Evolutionary conservation across 2,888 invertebrate genomes (phyloP), one percentile per base, ranked within the genome.

Genomic region (Temnothorax ravouxi): DNA sequence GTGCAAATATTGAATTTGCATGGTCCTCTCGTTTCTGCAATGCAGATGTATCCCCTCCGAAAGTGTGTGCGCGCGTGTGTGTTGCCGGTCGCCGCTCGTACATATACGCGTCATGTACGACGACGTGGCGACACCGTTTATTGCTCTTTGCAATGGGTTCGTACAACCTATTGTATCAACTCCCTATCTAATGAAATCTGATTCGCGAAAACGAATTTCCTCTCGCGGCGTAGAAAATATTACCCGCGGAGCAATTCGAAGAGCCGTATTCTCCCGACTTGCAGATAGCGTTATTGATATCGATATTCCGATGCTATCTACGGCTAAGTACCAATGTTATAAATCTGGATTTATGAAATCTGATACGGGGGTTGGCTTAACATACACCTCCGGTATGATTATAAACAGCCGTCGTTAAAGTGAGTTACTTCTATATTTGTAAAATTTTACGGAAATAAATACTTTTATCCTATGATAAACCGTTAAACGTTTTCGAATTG

Each of bases 1-100:
- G 83, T 67, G 81, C 90, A 90, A 90, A 90, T 89, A 90, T 90
- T 89, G 90, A 90, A 90, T 90, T 90, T 90, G 87, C 90, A 89
- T 84, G 89, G 90, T 75, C 87, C 85, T 89, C 89, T 90, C 88
- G 89, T 89, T 90, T 86, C 90, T 90, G 90, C 90, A 90, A 86
- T 90, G 90, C 90, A 88, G 90, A 89, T 90, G 84, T 87, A 87
- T 84, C 83, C 88, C 81, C 79, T 71, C 54, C 67, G 59, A 84
- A 77, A 83, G 77, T 80, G 71, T 77, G 59, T 56, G 80, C 54
- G 61, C 52, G 29, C 38, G 29, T 44, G 41, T 77, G 66, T 67
- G 38, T 34, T 15, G 41, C 18, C 47, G 61, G n/a, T 8, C 2
- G 41, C 11, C 69, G n/a, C 69, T 56, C 44, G 75, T 61, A 87